phyloP scores from a whole-genome alignment of 2,113 vertebrate species.

The Galemys pyrenaicus region DNA sequence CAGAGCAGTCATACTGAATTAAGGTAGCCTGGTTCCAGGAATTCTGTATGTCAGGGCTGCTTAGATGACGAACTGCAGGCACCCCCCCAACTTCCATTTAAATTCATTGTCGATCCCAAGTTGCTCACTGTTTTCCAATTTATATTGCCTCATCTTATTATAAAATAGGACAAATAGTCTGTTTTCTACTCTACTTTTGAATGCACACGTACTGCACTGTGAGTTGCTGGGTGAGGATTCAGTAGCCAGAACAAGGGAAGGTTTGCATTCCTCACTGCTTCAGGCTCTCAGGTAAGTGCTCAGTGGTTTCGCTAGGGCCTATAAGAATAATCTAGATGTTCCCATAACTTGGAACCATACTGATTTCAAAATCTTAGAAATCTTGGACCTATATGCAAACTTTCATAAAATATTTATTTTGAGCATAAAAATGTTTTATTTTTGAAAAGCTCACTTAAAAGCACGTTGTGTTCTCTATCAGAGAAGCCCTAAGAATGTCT shows the following conservation, averaged over 20 bases:
- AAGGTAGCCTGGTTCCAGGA: conserved; percentile 52
- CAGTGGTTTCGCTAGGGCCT: not conserved
- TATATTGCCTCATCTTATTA: conserved; percentile 34
- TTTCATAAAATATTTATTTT: conserved; percentile 25
- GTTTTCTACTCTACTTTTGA: conserved; percentile 58
- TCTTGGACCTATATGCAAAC: not conserved
- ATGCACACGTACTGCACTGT: not conserved
- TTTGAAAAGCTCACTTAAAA: not conserved
- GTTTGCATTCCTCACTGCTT: conserved; percentile 57
- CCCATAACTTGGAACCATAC: conserved; percentile 46
- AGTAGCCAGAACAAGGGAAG: not conserved
- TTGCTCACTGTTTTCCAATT: conserved; percentile 63
- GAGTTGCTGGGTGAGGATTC: conserved; percentile 64
- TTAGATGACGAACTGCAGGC: conserved; percentile 66
- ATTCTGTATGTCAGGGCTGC: conserved; percentile 35
- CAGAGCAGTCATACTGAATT: conserved; percentile 74
- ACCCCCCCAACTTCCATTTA: conserved; percentile 64
- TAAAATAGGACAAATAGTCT: conserved; percentile 34
- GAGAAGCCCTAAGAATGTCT: not conserved
- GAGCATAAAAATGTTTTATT: not conserved
- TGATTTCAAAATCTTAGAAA: conserved; percentile 27
- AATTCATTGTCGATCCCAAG: conserved; percentile 69
- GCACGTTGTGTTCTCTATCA: not conserved
- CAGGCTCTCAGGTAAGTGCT: conserved; percentile 57
- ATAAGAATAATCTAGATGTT: conserved; percentile 52